Evolutionary conservation across 2,797 vertebrate species (phyloP).

Genomic region (Ptychobarbus kaznakovi): DNA sequence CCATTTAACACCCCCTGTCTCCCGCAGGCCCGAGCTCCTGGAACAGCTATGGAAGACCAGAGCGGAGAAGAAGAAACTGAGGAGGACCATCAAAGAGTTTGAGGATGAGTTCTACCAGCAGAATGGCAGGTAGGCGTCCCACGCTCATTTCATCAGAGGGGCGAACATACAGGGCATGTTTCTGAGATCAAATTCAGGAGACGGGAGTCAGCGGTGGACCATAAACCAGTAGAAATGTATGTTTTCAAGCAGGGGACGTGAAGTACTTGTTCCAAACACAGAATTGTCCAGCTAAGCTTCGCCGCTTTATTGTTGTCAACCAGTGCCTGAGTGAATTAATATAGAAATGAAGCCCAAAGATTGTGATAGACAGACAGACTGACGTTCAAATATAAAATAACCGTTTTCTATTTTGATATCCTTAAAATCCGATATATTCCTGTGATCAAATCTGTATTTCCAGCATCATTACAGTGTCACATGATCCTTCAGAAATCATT

Average conservation of each 20-base stretch:
- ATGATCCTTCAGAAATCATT: not conserved
- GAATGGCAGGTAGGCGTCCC: conserved; percentile 88
- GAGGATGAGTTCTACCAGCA: conserved; percentile 96
- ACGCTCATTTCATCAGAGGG: not conserved
- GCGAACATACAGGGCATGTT: no score
- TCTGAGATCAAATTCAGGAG: not conserved
- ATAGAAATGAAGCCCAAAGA: not conserved
- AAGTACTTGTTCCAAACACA: not conserved
- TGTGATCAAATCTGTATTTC: no score
- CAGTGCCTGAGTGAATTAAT: not conserved
- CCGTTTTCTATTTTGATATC: no score
- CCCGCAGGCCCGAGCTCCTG: conserved; percentile 92
- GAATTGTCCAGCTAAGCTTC: not conserved
- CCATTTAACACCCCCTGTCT: conserved; percentile 8
- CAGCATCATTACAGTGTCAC: no score
- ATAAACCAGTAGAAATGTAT: not conserved
- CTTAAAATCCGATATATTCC: no score
- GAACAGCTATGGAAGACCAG: conserved; percentile 98
- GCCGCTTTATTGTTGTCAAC: not conserved
- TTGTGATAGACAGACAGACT: not conserved
- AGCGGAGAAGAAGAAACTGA: conserved; percentile 96
- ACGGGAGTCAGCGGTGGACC: not conserved
- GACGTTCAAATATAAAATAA: no score
- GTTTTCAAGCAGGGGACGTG: not conserved
- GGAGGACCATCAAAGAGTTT: conserved; percentile 92